Evolutionary conservation across 2,113 vertebrate genomes (phyloP).

Genomic region (Indicator maculatus): DNA sequence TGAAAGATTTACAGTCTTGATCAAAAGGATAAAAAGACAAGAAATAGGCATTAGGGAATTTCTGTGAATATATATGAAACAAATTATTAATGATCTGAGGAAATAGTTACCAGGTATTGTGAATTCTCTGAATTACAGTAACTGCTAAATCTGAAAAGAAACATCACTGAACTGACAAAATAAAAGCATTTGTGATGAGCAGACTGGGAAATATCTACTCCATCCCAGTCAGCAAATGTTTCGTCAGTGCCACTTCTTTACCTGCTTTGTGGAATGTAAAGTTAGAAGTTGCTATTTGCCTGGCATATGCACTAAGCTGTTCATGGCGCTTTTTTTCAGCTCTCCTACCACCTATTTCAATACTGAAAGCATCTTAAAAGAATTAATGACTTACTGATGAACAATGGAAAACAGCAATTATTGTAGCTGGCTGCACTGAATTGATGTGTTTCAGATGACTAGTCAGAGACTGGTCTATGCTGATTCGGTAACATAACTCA

Average conservation of each 20-base stretch:
- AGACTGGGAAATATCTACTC: neutral
- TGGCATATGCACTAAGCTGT: neutral
- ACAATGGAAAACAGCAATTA: neutral
- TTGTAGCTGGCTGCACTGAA: neutral
- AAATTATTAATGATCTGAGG: constrained; percentile 46
- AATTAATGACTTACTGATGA: constrained; percentile 4
- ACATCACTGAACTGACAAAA: neutral
- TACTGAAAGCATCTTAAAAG: neutral
- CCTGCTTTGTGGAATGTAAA: neutral
- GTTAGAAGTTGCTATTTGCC: neutral
- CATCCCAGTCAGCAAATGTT: neutral
- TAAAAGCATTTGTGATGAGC: neutral
- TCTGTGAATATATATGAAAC: constrained; percentile 63
- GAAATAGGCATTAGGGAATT: constrained; percentile 68
- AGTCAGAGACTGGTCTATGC: neutral
- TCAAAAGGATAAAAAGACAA: constrained; percentile 70
- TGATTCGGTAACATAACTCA: constrained; percentile 18
- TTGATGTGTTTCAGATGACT: neutral
- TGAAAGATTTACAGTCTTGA: constrained; percentile 48
- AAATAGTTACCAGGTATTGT: constrained; percentile 7
- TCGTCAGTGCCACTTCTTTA: neutral
- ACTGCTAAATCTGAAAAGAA: constrained; percentile 8
- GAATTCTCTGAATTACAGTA: constrained; percentile 4
- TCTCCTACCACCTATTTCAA: neutral
- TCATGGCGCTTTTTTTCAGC: neutral